phyloP scores from a whole-genome alignment of 1,140 invertebrate genomes.

The Eumaeus atala region DNA sequence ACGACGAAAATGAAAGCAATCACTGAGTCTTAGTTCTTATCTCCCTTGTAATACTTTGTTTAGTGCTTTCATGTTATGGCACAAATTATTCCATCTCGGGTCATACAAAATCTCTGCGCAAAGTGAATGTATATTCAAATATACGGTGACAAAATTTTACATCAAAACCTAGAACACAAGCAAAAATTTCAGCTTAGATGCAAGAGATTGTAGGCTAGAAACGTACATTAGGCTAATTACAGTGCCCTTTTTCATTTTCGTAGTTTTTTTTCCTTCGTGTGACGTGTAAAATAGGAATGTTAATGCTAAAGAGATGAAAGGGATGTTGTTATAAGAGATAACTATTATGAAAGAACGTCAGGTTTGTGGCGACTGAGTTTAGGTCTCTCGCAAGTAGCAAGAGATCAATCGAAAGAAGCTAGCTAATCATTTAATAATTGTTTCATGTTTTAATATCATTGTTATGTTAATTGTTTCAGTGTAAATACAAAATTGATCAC shows the following conservation, averaged over 20 bases:
- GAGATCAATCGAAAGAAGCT: no score
- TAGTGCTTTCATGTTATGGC: slow-evolving; percentile 18
- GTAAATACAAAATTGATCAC: no score
- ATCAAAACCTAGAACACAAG: neutral
- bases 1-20: slow-evolving; percentile 66
- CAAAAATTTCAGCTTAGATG: slow-evolving; percentile 9
- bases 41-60: slow-evolving; percentile 44
- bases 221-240: slow-evolving; percentile 14
- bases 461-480: no score
- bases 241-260: slow-evolving; percentile 1
- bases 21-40: slow-evolving; percentile 59
- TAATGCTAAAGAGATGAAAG: slow-evolving; percentile 11
- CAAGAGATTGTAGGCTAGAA: slow-evolving; percentile 11
- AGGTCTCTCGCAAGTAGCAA: no score
- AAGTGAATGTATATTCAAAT: slow-evolving; percentile 2
- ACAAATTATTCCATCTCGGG: slow-evolving; percentile 4
- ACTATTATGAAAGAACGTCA: neutral
- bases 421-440: no score
- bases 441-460: no score
- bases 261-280: slow-evolving; percentile 9
- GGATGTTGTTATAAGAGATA: neutral
- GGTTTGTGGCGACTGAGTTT: no score
- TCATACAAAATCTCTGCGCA: neutral
- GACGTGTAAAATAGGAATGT: slow-evolving; percentile 8
- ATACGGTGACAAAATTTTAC: slow-evolving; percentile 7